Conservation (phyloP, 2,888 invertebrate genomes). For the Clusia tigrina region DNA sequence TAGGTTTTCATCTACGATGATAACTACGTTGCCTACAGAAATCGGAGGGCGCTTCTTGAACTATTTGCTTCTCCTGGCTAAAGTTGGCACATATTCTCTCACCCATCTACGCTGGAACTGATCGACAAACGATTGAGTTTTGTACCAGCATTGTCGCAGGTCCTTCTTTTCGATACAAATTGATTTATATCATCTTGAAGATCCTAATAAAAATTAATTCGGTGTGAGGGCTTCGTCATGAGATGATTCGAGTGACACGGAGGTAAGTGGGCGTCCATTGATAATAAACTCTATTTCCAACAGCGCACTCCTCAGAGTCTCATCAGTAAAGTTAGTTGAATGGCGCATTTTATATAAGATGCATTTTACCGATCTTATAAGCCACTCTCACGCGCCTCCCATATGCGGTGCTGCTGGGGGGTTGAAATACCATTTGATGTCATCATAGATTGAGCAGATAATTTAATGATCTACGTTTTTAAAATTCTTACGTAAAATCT, state of each 20-base stretch:
- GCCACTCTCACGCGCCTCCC: slow-evolving; percentile 34
- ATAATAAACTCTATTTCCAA: slow-evolving; percentile 33
- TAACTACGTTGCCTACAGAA: neutral
- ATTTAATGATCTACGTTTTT: slow-evolving; percentile 16
- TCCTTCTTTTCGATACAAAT: neutral
- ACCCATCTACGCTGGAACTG: neutral
- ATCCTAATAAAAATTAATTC: slow-evolving; percentile 35
- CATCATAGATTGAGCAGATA: slow-evolving; percentile 13
- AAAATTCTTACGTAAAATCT: slow-evolving; percentile 8
- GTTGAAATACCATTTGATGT: slow-evolving; percentile 32
- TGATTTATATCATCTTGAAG: slow-evolving; percentile 30
- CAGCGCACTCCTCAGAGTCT: slow-evolving; percentile 29
- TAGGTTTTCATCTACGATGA: neutral
- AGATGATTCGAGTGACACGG: slow-evolving; percentile 30
- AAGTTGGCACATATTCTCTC: neutral
- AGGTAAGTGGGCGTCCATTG: slow-evolving; percentile 32
- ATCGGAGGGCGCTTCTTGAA: neutral
- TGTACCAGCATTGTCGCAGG: slow-evolving; percentile 24
- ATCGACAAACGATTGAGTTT: slow-evolving; percentile 4
- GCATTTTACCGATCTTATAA: slow-evolving; percentile 30
- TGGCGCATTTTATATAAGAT: slow-evolving; percentile 20
- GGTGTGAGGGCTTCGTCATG: slow-evolving; percentile 36
- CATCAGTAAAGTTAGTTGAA: slow-evolving; percentile 30
- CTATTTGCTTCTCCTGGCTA: neutral
- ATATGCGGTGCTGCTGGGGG: slow-evolving; percentile 32